Evolutionary conservation across 2,797 vertebrate species (phyloP), one percentile per base, ranked within the genome.

Genomic region (Microhierax caerulescens): DNA sequence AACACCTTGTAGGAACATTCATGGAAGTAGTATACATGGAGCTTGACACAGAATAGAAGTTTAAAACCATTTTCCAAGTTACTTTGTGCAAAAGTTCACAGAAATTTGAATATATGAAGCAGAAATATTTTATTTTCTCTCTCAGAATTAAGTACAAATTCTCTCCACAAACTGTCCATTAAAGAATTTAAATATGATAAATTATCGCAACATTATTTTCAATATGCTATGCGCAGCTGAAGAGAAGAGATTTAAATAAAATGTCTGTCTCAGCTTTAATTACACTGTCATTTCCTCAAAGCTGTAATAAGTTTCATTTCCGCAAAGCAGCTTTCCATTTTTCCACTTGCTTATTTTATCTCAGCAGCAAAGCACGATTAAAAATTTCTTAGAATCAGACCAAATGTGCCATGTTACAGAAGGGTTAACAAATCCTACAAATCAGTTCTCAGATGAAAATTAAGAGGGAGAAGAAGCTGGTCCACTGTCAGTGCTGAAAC

Each of bases 241-340:
- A 90, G 70, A 91, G 69, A 85, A 41, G 22, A 61, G 60, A 68
- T 74, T 57, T 67, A 81, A 94, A 95, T 82, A 39, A 81, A 95
- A 93, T 88, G 39, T 30, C 70, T 75, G n/a, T 63, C 74, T 93
- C 88, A 94, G 81, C 64, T 94, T 92, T 91, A 86, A 96, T 70
- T 91, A 75, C 79, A 88, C 59, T 67, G 65, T 72, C 77, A 91
- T 93, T 97, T 96, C 80, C 92, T 95, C 57, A 92, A 92, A 92
- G 73, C 57, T 92, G 69, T 90, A 95, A 93, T 57, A 95, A 64
- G 61, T n/a, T 86, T 92, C 74, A 92, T 88, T 95, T 95, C 94
- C 3, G 3, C 82, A 93, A 72, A 88, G 67, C 65, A 59, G 65
- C 92, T 86, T 81, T 73, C n/a, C 54, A 41, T 76, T 96, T 96